phyloP scores from a whole-genome alignment of 2,888 invertebrate species.

The Caprella mutica region DNA sequence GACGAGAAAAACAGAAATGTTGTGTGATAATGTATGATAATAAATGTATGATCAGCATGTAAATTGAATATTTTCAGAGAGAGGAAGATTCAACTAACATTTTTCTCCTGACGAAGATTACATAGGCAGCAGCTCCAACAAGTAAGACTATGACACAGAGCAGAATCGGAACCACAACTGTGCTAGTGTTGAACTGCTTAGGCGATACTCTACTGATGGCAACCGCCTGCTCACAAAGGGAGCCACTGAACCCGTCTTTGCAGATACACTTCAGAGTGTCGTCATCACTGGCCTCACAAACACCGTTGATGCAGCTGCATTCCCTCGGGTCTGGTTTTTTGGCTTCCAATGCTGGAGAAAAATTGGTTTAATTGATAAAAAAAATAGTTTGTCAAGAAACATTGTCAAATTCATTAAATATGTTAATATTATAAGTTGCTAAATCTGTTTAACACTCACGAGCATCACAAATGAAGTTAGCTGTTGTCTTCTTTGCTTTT shows the following conservation, averaged over 20 bases:
- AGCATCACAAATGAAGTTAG: slow-evolving; percentile 57
- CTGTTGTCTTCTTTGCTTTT: slow-evolving; percentile 38
- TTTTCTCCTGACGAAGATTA: slow-evolving; percentile 63
- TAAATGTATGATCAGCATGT: slow-evolving; percentile 52
- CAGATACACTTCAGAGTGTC: slow-evolving; percentile 60
- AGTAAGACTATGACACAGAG: slow-evolving; percentile 60
- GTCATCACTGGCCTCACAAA: slow-evolving; percentile 52
- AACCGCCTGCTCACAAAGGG: slow-evolving; percentile 57
- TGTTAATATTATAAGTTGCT: neutral
- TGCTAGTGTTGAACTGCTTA: slow-evolving; percentile 47
- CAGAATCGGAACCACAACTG: slow-evolving; percentile 70
- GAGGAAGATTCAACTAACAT: slow-evolving; percentile 56
- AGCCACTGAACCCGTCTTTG: slow-evolving; percentile 57
- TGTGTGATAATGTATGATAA: neutral
- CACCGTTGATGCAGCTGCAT: slow-evolving; percentile 80
- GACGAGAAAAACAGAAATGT: neutral
- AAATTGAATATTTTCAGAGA: slow-evolving; percentile 44
- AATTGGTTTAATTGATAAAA: neutral
- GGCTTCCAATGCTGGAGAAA: slow-evolving; percentile 28
- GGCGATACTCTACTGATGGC: slow-evolving; percentile 50
- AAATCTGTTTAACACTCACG: slow-evolving; percentile 41
- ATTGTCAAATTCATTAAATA: neutral
- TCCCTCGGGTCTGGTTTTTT: slow-evolving; percentile 48
- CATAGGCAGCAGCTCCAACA: slow-evolving; percentile 64
- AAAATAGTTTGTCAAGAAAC: no score